These are phyloP conservation scores for Leptinotarsa rubiginosa DNA, from an alignment of 2,888 invertebrate genomes.

Conservation along the genomic window DNA sequence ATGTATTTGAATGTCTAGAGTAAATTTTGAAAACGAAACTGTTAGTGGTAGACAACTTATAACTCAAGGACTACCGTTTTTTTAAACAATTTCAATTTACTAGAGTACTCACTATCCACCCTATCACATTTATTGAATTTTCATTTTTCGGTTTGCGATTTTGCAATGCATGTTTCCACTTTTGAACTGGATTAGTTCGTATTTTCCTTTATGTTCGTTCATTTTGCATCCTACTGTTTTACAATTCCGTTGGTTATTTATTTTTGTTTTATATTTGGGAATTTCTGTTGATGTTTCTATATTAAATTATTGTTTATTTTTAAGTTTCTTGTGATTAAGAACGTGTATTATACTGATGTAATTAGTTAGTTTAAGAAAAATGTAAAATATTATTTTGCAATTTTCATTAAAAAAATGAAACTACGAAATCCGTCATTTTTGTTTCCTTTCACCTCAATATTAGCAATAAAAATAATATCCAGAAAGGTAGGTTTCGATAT, in stretches of 20 bases:
- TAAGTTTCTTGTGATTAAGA: constrained; percentile 49
- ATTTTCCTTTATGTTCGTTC: constrained; percentile 6
- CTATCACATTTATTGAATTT: too few species aligned
- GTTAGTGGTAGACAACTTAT: too few species aligned
- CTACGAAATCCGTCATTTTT: background rate
- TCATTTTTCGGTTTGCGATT: background rate
- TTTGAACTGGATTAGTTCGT: background rate
- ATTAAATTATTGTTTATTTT: constrained; percentile 56
- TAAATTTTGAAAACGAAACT: too few species aligned
- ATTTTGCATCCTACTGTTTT: constrained; percentile 16
- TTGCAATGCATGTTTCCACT: constrained; percentile 1
- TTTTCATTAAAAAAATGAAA: constrained; percentile 59
- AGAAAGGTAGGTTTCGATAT: too few species aligned
- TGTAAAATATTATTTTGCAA: constrained; percentile 61
- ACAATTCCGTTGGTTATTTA: constrained; percentile 41
- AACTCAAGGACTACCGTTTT: too few species aligned
- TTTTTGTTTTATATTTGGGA: constrained; percentile 34
- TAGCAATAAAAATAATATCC: too few species aligned
- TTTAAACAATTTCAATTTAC: too few species aligned
- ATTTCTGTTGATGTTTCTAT: constrained; percentile 51
- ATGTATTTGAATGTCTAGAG: too few species aligned
- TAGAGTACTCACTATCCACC: too few species aligned
- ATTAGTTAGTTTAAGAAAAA: constrained; percentile 55
- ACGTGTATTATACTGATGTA: constrained; percentile 57
- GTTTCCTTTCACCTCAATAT: background rate